Percentiles rank a stretch among this genome's conserved stretches.
Evolutionary conservation across 2,888 invertebrate genomes (phyloP).

Genomic region (Polydrusus cervinus): DNA sequence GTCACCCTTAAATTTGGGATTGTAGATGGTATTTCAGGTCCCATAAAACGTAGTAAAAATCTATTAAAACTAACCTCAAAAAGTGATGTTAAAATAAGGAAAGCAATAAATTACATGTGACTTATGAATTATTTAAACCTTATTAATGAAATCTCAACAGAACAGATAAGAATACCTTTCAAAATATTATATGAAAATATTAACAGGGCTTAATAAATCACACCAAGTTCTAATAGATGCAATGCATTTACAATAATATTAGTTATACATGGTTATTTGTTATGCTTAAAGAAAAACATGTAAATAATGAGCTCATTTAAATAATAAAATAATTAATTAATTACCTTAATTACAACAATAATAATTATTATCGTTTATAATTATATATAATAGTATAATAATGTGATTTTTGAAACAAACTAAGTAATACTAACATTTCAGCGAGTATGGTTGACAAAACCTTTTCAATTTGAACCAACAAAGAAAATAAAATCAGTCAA

Average conservation of each 20-base stretch:
- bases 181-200: neutral
- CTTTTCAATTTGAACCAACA: no score
- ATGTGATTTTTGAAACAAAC: no score
- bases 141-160: neutral
- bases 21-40: no score
- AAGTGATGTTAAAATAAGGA: no score
- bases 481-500: no score
- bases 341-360: no score
- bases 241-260: conserved; percentile 16
- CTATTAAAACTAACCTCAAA: no score
- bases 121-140: neutral
- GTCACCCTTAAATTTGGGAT: no score
- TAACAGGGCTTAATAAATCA: neutral
- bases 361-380: neutral
- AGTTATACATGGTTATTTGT: conserved; percentile 8
- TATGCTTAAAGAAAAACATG: conserved; percentile 6
- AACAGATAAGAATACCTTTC: neutral
- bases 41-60: no score
- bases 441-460: no score
- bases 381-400: no score
- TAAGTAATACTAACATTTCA: no score
- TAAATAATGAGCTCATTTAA: conserved; percentile 14
- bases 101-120: neutral
- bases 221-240: neutral
- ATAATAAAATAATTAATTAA: conserved; percentile 22